Evolutionary conservation across 2,888 invertebrate genomes (phyloP), one percentile per base, ranked within the genome.

Genomic region (Clusia tigrina): DNA sequence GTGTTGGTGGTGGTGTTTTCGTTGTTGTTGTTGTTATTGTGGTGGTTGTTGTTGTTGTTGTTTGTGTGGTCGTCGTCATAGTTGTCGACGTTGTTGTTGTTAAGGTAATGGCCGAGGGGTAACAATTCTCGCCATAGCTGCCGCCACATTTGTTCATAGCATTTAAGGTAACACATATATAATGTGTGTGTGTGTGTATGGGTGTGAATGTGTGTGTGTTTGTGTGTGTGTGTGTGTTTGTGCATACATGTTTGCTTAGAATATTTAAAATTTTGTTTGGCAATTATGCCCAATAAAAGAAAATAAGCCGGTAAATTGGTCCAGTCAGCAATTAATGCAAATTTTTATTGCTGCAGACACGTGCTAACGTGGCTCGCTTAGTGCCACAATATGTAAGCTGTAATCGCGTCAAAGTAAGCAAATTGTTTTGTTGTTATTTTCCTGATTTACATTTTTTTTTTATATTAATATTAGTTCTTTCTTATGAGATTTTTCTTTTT

Each of bases 331-430:
- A 6, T 20, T 48, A 20, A 20, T 48, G 18, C 18, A 48, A 20
- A 48, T 48, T 48, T 20, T 48, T 48, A 48, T 48, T 48, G n/a
- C n/a, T n/a, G 2, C 48, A 48, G 48, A 20, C 48, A 2, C 48
- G 5, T 3, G 22, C 6, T 22, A 18, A 20, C 42, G 22, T 15
- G 6, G 5, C 22, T 20, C 18, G 48, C n/a, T 3, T 15, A 42
- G n/a, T 15, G 48, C 48, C 48, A 48, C 18, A 48, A 12, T 9
- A 20, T 48, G 20, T n/a, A 42, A 5, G n/a, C 48, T 5, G 2
- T 6, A 18, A 48, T 6, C 48, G 48, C 48, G 22, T 6, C 48
- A 48, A 48, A 48, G 48, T 48, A 48, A 48, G 48, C 48, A 32
- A 32, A 32, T 32, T n/a, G n/a, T n/a, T n/a, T n/a, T n/a, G n/a